Percentiles rank a stretch among this genome's conserved stretches.
Conservation (phyloP, 1,140 invertebrate genomes). For the Bactericera cockerelli region DNA sequence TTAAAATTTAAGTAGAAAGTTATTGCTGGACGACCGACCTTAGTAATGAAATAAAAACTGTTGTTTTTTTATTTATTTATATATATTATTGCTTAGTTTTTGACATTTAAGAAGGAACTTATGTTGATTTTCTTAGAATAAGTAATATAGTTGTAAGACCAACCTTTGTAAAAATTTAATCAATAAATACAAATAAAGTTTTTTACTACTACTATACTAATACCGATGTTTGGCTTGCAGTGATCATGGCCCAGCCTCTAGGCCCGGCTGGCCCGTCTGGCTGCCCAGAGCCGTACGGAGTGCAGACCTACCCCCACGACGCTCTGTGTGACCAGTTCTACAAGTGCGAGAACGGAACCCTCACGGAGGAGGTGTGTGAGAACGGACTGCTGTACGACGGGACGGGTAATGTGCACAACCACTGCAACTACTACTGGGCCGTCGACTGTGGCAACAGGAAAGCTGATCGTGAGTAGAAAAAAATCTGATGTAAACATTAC, state of each 20-base stretch:
- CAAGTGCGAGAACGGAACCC: slow-evolving; percentile 75
- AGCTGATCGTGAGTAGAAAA: slow-evolving; percentile 60
- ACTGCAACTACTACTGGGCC: slow-evolving; percentile 89
- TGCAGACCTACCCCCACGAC: slow-evolving; percentile 67
- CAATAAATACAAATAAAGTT: too few species aligned
- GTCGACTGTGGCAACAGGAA: slow-evolving; percentile 74
- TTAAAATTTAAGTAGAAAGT: too few species aligned
- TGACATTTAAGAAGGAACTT: too few species aligned
- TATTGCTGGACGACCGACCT: too few species aligned
- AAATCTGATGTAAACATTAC: too few species aligned
- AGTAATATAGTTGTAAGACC: too few species aligned
- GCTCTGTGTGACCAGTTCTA: slow-evolving; percentile 75
- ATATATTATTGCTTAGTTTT: too few species aligned
- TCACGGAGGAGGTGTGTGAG: slow-evolving; percentile 77
- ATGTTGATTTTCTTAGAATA: too few species aligned
- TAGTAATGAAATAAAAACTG: too few species aligned
- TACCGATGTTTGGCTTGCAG: neutral
- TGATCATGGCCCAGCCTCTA: slow-evolving; percentile 2
- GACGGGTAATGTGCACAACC: slow-evolving; percentile 70
- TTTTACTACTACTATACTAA: too few species aligned
- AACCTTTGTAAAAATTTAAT: too few species aligned
- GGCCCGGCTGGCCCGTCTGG: slow-evolving; percentile 16
- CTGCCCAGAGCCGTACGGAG: slow-evolving; percentile 51
- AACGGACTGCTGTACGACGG: slow-evolving; percentile 84
- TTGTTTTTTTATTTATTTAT: neutral